Conservation (phyloP, 1,140 invertebrate genomes). For the Agrilus planipennis region DNA sequence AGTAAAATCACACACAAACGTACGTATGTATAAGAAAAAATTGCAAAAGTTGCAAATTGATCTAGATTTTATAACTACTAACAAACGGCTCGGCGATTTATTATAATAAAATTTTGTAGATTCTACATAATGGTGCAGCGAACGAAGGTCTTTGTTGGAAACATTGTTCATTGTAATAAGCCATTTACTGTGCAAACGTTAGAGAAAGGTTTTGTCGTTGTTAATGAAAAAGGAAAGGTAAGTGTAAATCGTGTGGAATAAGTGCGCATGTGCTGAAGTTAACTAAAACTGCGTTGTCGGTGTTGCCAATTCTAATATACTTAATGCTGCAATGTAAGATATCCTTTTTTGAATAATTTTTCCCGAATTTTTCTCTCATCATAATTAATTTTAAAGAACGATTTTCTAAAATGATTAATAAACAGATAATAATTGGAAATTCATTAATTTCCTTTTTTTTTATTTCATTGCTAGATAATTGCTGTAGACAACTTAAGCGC, state of each 20-base stretch:
- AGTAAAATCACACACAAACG: too few species aligned
- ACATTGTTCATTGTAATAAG: constrained; percentile 24
- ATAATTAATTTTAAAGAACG: constrained; percentile 8
- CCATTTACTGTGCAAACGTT: constrained; percentile 27
- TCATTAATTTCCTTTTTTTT: constrained; percentile 2
- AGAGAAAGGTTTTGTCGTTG: constrained; percentile 35
- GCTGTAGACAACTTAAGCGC: constrained; percentile 10
- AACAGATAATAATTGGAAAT: constrained; percentile 14
- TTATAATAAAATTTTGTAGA: too few species aligned
- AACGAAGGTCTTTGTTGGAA: constrained; percentile 20
- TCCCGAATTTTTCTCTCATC: constrained; percentile 6
- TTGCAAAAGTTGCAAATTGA: too few species aligned
- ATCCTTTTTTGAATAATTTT: constrained; percentile 11
- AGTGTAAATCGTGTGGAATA: too few species aligned
- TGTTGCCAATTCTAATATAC: constrained; percentile 4
- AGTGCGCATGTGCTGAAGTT: too few species aligned
- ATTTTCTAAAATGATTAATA: constrained; percentile 19
- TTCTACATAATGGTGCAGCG: too few species aligned
- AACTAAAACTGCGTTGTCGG: too few species aligned
- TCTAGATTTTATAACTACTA: too few species aligned
- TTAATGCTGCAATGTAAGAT: constrained; percentile 10
- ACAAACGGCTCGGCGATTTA: too few species aligned
- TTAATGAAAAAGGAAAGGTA: constrained; percentile 35
- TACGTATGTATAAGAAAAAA: too few species aligned
- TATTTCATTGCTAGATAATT: constrained; percentile 10